Evolutionary conservation across 2,113 vertebrate genomes (phyloP), one percentile per base, ranked within the genome.

Genomic region (Noturus placidus): DNA sequence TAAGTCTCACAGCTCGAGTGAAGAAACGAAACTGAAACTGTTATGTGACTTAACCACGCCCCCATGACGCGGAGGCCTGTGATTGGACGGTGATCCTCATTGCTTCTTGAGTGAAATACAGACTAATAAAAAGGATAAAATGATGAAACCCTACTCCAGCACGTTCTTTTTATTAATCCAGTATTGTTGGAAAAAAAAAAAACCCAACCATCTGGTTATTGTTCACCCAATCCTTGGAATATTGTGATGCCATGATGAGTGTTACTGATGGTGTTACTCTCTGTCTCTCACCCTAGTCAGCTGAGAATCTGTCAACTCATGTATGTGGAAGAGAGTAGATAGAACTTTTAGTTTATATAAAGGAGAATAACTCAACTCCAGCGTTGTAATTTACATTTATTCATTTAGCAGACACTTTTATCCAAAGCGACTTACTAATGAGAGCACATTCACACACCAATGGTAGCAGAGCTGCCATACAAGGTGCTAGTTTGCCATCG

Each of bases 21-120:
- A 50, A n/a, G 76, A 78, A 78, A 78, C 76, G 76, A 78, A 78
- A 78, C 46, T 17, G 46, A 78, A 78, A 52, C 25, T 22, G 70
- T 42, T 19, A 1, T 19, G 10, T 11, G 3, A 25, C 38, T 0
- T 42, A 9, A 35, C 76, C 76, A 79, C 76, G 76, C 76, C 76
- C 76, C 5, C 42, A 0, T 0, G 2, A 14, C 0, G 27, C 13
- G 13, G 0, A 19, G 15, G 15, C 42, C 19, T 80, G 79, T 38
- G 56, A 61, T 42, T 82, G 56, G 35, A 5, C 52, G 35, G n/a
- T 13, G 2, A 7, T 7, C 54, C n/a, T 35, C 3, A 14, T 22
- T 54, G 15, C 25, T 6, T 79, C 14, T 54, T 33, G 15, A 20
- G 14, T 79, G 6, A 79, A 19, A 19, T 54, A 30, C 50, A 54